Evolutionary conservation across 2,797 vertebrate species (phyloP), one percentile per base, ranked within the genome.

Genomic region (Thamnophis elegans): DNA sequence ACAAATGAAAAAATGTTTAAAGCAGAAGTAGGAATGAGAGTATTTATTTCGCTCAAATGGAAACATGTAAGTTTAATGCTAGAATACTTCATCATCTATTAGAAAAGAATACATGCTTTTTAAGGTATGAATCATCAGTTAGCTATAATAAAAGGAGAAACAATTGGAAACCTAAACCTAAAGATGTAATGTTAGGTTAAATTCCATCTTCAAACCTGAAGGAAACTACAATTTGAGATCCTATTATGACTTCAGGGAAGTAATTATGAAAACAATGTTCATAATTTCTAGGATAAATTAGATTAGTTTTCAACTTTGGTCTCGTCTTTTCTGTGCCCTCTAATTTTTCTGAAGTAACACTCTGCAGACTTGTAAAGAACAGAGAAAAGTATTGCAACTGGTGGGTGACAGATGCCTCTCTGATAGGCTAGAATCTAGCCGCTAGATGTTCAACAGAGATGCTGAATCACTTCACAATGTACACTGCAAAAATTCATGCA

Each of bases 1-100:
- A 22, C 73, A 82, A 82, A 82, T 12, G 36, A 68, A 87, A 90
- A 73, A 28, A 12, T 56, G 18, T 8, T 68, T 5, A 7, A 53
- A 8, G 0, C 28, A 25, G 55, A 36, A 12, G 1, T 0, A 0
- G 13, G 0, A 32, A 25, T 87, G 78, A 26, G 90, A 68, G 89
- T 5, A 82, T 14, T 28, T 65, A 78, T 90, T 8, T 0, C 1
- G 0, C 1, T 62, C 32, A 90, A n/a, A 32, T 87, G 11, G 73
- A 82, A 82, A 82, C 36, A 82, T 82, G 47, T 82, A 82, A 82
- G 20, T 47, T 82, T 82, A 82, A 82, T 82, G 10, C 73, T 82
- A 42, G 20, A 42, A 82, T 82, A 47, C 8, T 82, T 82, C 20
- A 82, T 82, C 36, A 47, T 1, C 36, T 82, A 82, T 82, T 82